These are phyloP conservation scores for Apamea monoglypha DNA, from an alignment of 2,888 invertebrate species.

Conservation along the genomic window DNA sequence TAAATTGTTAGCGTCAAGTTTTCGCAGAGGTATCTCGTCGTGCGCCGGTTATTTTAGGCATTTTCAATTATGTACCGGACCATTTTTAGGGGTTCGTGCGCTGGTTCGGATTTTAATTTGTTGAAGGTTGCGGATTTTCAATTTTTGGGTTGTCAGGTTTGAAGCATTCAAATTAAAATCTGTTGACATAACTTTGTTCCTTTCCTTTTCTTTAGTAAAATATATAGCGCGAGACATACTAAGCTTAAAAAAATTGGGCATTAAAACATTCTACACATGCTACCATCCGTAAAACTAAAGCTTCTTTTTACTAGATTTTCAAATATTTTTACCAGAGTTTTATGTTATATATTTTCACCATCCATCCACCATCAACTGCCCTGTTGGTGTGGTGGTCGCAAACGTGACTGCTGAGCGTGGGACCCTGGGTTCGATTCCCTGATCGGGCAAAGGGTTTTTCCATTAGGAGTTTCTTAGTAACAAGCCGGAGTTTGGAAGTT, in stretches of 20 bases:
- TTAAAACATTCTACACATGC: neutral
- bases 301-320: neutral
- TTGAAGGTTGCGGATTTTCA: neutral
- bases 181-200: neutral
- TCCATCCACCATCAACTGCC: no score
- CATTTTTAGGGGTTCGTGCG: constrained; percentile 50
- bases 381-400: neutral
- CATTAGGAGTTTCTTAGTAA: neutral
- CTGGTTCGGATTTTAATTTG: neutral
- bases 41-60: constrained; percentile 84
- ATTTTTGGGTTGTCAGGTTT: neutral
- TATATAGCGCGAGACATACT: neutral
- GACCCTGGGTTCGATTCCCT: neutral
- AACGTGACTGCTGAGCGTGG: neutral
- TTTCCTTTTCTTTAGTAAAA: neutral
- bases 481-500: neutral
- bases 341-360: no score
- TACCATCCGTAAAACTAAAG: neutral
- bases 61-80: constrained; percentile 84
- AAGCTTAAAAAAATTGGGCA: neutral
- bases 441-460: neutral
- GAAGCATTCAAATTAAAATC: neutral
- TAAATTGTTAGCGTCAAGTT: constrained; percentile 79
- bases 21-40: constrained; percentile 72
- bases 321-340: neutral